phyloP scores from a whole-genome alignment of 2,113 vertebrate genomes.

The Castor canadensis region DNA sequence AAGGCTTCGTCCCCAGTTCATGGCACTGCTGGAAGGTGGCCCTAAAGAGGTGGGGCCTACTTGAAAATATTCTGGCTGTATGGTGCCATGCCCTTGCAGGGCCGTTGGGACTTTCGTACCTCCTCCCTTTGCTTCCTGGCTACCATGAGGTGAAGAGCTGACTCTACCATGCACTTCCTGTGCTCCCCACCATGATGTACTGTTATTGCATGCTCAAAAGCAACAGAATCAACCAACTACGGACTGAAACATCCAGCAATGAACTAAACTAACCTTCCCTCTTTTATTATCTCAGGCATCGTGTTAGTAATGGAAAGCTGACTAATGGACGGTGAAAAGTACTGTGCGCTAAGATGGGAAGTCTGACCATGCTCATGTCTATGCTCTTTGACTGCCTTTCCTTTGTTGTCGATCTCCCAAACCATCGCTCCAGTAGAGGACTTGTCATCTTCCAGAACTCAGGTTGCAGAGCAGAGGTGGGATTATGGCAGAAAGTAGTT shows the following conservation, averaged over 20 bases:
- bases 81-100: background rate
- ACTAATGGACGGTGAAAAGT: background rate
- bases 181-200: background rate
- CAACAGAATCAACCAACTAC: background rate
- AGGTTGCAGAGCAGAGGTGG: background rate
- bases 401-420: background rate
- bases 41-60: background rate
- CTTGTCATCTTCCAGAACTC: background rate
- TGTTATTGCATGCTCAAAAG: background rate
- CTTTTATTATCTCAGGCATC: background rate
- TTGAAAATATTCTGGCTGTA: background rate
- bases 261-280: background rate
- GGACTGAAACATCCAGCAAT: background rate
- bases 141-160: background rate
- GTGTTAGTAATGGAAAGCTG: background rate
- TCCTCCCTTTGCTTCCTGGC: background rate
- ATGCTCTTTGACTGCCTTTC: background rate
- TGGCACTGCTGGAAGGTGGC: too few relatives aligned
- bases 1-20: background rate
- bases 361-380: background rate
- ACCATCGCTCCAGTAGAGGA: background rate
- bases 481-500: too few relatives aligned
- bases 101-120: too few relatives aligned
- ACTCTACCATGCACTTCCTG: background rate
- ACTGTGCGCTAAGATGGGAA: background rate